Evolutionary conservation across 2,113 vertebrate genomes (phyloP).

Genomic region (Halichoeres trimaculatus): DNA sequence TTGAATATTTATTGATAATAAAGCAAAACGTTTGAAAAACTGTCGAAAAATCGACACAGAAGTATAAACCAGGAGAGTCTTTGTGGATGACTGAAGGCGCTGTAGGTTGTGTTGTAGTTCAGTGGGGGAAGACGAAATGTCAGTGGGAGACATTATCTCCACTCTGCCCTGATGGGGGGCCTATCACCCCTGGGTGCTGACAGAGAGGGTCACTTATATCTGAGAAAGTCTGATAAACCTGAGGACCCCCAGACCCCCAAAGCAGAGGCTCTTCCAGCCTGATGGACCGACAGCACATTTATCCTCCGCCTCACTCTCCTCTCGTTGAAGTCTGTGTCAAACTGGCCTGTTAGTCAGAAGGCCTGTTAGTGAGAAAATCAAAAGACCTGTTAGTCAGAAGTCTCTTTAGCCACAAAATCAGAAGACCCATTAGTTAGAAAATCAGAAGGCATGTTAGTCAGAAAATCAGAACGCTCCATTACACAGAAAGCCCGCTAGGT

Average conservation of each 20-base stretch:
- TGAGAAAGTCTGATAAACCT: slow-evolving; percentile 78
- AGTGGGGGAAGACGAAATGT: slow-evolving; percentile 48
- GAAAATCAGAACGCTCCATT: too few relatives aligned
- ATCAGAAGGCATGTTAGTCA: too few relatives aligned
- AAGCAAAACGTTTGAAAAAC: too few relatives aligned
- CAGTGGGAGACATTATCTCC: slow-evolving; percentile 76
- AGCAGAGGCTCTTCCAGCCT: slow-evolving; percentile 30
- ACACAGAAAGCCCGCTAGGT: too few relatives aligned
- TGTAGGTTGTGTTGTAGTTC: slow-evolving; percentile 25
- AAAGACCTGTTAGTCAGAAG: too few relatives aligned
- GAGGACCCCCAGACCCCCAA: slow-evolving; percentile 49
- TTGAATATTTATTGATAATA: too few relatives aligned
- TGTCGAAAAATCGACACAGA: too few relatives aligned
- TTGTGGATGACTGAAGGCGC: slow-evolving; percentile 19
- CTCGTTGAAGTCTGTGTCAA: background rate
- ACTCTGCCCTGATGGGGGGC: slow-evolving; percentile 63
- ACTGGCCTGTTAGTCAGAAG: too few relatives aligned
- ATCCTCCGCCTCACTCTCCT: slow-evolving; percentile 46
- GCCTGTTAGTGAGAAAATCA: too few relatives aligned
- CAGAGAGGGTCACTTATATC: slow-evolving; percentile 80
- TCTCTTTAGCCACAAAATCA: too few relatives aligned
- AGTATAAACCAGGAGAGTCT: slow-evolving; percentile 13
- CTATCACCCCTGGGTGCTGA: slow-evolving; percentile 77
- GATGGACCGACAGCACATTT: slow-evolving; percentile 30
- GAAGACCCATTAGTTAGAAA: too few relatives aligned